These are phyloP conservation scores for Neosilurus hyrtlii DNA, from an alignment of 2,797 vertebrate genomes.

Conservation along the genomic window DNA sequence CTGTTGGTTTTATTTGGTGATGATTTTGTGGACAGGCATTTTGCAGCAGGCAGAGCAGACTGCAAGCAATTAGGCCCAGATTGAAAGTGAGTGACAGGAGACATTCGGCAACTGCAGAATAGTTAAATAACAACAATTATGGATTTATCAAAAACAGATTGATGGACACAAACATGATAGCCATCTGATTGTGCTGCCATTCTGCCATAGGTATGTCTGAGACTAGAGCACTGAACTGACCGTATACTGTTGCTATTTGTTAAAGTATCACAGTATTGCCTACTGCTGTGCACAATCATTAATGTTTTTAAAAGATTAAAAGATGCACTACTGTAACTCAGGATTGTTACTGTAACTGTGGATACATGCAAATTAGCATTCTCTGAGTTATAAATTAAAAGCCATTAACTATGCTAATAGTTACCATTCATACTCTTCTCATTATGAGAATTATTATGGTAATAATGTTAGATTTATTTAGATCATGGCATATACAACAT, in stretches of 20 bases:
- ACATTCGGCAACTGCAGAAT: constrained; percentile 35
- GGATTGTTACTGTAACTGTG: no score
- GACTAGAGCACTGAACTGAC: not conserved
- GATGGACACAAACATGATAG: constrained; percentile 37
- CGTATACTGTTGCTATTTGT: not conserved
- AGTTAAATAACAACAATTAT: constrained; percentile 43
- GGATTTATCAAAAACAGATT: constrained; percentile 20
- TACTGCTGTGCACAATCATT: not conserved
- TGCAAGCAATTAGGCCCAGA: constrained; percentile 52
- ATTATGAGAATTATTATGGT: not conserved
- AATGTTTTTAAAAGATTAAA: not conserved
- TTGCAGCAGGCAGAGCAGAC: constrained; percentile 37
- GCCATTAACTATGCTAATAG: not conserved
- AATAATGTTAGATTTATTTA: not conserved
- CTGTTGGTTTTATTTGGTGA: constrained; percentile 58
- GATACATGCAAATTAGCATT: not conserved
- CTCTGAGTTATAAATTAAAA: not conserved
- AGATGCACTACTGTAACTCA: not conserved
- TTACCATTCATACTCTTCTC: not conserved
- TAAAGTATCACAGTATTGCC: not conserved
- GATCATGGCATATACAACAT: not conserved
- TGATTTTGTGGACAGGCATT: constrained; percentile 24
- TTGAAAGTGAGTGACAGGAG: constrained; percentile 41
- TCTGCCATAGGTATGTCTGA: not conserved
- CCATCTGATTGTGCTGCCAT: constrained; percentile 14